Percentiles rank a stretch among this genome's conserved stretches.
Evolutionary conservation across 2,888 invertebrate genomes (phyloP).

Genomic region (Tetrapedia diversipes): DNA sequence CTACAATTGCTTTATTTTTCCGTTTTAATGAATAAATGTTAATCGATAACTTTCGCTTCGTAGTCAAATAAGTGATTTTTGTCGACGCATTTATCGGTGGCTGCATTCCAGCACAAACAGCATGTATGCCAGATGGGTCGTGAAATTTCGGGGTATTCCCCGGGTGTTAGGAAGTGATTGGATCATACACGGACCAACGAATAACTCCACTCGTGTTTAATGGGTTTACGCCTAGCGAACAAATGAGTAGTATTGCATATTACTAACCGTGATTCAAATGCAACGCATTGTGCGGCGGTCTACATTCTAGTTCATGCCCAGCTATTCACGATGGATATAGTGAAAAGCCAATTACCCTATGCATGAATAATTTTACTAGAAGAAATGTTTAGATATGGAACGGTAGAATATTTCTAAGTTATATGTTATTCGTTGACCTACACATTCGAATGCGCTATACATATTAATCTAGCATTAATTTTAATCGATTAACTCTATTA

Average conservation of each 20-base stretch:
- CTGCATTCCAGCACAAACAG: slow-evolving; percentile 24
- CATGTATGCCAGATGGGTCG: slow-evolving; percentile 45
- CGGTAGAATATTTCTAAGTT: slow-evolving; percentile 1
- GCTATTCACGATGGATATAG: slow-evolving; percentile 30
- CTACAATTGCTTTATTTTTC: neutral
- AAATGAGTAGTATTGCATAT: slow-evolving; percentile 56
- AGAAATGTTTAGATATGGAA: slow-evolving; percentile 29
- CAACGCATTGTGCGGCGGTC: slow-evolving; percentile 45
- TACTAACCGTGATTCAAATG: slow-evolving; percentile 60
- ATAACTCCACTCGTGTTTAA: slow-evolving; percentile 60
- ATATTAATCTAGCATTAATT: neutral
- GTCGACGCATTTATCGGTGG: slow-evolving; percentile 17
- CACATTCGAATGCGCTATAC: neutral
- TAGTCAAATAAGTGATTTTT: slow-evolving; percentile 5
- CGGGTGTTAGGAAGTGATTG: slow-evolving; percentile 62
- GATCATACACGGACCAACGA: slow-evolving; percentile 62
- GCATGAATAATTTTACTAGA: slow-evolving; percentile 46
- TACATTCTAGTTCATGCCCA: slow-evolving; percentile 45
- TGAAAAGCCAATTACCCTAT: slow-evolving; percentile 53
- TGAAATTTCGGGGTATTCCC: slow-evolving; percentile 62
- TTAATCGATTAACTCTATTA: neutral
- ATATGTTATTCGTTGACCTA: slow-evolving; percentile 5
- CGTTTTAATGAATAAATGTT: neutral
- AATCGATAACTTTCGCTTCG: slow-evolving; percentile 10
- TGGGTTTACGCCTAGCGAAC: slow-evolving; percentile 61